Conservation (phyloP, 2,888 invertebrate species). For the Lydus trimaculatus region DNA sequence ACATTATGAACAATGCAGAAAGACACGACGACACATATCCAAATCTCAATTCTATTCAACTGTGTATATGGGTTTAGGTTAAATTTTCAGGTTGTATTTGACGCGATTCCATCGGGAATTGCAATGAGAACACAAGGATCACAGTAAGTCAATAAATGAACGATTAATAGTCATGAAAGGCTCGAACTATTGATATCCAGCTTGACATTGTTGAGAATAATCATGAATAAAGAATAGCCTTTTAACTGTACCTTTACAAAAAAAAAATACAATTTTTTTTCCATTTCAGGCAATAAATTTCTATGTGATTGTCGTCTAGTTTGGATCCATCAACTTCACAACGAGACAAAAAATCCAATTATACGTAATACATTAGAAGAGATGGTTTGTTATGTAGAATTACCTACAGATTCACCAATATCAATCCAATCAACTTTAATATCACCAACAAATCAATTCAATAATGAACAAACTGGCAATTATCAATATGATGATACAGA, state of each 20-base stretch:
- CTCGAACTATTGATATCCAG: neutral
- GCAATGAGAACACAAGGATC: too few relatives aligned
- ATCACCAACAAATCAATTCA: slow-evolving; percentile 22
- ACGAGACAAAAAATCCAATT: slow-evolving; percentile 76
- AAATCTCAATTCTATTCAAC: neutral
- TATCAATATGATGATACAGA: slow-evolving; percentile 38
- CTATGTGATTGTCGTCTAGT: slow-evolving; percentile 83
- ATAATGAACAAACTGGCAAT: slow-evolving; percentile 29
- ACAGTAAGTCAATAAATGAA: neutral
- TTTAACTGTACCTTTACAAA: too few relatives aligned
- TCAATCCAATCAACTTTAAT: slow-evolving; percentile 22
- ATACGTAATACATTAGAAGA: slow-evolving; percentile 74
- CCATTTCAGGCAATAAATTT: slow-evolving; percentile 80
- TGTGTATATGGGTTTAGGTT: neutral
- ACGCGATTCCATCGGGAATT: neutral
- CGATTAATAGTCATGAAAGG: neutral
- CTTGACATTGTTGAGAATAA: neutral
- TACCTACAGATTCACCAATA: slow-evolving; percentile 27
- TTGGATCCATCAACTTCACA: slow-evolving; percentile 79
- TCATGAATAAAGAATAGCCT: too few relatives aligned
- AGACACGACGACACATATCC: too few relatives aligned
- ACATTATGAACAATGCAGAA: neutral
- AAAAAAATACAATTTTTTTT: slow-evolving; percentile 32
- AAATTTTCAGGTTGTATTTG: neutral
- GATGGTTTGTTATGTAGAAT: slow-evolving; percentile 73